A percentile compares a stretch with the other conserved stretches of the same genome.
These are phyloP conservation scores for Suillia variegata DNA, from an alignment of 2,888 invertebrate genomes.

Conservation along the genomic window DNA sequence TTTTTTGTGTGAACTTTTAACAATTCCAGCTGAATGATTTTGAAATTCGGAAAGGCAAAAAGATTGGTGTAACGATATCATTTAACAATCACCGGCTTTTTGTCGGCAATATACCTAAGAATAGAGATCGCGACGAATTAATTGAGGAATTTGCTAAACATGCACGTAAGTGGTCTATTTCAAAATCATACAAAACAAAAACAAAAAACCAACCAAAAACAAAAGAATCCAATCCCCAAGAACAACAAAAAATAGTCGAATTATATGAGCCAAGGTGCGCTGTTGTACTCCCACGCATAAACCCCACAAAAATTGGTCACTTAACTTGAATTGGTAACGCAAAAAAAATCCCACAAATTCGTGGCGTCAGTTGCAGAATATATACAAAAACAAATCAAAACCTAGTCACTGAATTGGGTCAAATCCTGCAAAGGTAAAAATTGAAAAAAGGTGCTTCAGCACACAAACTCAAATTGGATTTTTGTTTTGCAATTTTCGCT, in stretches of 20 bases:
- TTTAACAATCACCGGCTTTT: constrained; percentile 99
- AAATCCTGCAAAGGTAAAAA: constrained; percentile 9
- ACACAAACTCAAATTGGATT: constrained; percentile 52
- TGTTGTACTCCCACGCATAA: constrained; percentile 6
- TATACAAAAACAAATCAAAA: constrained; percentile 28
- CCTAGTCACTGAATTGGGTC: constrained; percentile 30
- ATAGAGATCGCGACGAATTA: constrained; percentile 99
- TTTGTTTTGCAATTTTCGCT: constrained; percentile 61
- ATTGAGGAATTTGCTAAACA: constrained; percentile 99
- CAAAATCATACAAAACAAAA: constrained; percentile 41
- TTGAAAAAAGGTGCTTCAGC: constrained; percentile 5
- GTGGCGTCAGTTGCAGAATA: constrained; percentile 52
- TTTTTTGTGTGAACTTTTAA: constrained; percentile 66
- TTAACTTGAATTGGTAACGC: constrained; percentile 29
- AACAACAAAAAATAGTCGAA: constrained; percentile 22
- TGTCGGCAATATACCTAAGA: constrained; percentile 99
- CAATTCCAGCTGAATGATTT: constrained; percentile 99
- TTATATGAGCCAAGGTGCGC: constrained; percentile 1
- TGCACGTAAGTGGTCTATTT: constrained; percentile 86
- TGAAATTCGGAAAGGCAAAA: constrained; percentile 99
- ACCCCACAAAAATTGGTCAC: constrained; percentile 35
- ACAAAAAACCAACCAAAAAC: too few species aligned
- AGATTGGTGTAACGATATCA: constrained; percentile 99
- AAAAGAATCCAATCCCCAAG: constrained; percentile 20
- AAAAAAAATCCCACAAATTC: constrained; percentile 16